Percentiles rank a stretch among this genome's conserved stretches.
Evolutionary conservation across 2,797 vertebrate species (phyloP).

Genomic region (Fistularia tabacaria): DNA sequence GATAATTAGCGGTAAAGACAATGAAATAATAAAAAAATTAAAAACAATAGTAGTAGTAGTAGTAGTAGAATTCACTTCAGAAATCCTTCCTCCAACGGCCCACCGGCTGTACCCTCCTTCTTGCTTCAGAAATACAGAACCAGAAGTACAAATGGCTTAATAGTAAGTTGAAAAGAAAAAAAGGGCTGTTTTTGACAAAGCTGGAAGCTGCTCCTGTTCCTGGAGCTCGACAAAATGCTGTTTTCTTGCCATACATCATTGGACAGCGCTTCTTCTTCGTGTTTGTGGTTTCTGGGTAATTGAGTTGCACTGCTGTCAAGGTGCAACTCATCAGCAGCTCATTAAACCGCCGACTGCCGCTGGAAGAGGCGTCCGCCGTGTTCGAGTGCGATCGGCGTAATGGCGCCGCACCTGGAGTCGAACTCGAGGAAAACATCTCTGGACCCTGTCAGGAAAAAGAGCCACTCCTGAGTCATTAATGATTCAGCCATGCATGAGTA

Average conservation of each 20-base stretch:
- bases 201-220: no score
- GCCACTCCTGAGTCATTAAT: constrained; percentile 32
- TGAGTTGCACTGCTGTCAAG: constrained; percentile 48
- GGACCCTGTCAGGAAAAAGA: constrained; percentile 17
- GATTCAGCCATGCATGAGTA: constrained; percentile 25
- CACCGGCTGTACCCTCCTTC: no score
- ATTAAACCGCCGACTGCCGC: constrained; percentile 49
- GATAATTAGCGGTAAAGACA: no score
- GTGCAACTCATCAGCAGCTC: constrained; percentile 56
- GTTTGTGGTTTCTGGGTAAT: constrained; percentile 57
- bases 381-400: constrained; percentile 44
- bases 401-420: constrained; percentile 13
- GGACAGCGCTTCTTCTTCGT: constrained; percentile 29
- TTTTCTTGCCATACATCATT: constrained; percentile 37
- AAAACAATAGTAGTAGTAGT: no score
- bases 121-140: no score
- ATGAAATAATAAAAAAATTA: no score
- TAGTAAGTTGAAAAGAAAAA: no score
- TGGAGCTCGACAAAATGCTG: no score
- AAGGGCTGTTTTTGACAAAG: no score
- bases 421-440: constrained; percentile 5
- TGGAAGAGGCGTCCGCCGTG: constrained; percentile 32
- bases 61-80: no score
- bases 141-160: no score
- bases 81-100: no score